Evolutionary conservation across 2,113 vertebrate species (phyloP), one percentile per base, ranked within the genome.

Genomic region (Tricholaema leucomelas): DNA sequence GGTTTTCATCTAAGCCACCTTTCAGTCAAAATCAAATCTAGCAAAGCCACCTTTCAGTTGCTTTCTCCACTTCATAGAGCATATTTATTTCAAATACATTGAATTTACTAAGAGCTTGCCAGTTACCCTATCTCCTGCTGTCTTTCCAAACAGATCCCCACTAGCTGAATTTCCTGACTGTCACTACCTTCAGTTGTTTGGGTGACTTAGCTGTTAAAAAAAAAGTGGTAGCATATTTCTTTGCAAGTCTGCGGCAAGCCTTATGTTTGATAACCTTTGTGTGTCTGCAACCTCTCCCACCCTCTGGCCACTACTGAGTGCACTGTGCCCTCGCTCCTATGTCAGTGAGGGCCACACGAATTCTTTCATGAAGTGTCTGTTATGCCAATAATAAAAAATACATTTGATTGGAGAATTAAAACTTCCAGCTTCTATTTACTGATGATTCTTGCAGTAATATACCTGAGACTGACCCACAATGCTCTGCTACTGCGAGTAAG

Each of bases 251-350:
- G 55, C 10, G 0, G 1, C 56, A 65, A 84, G 52, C 27, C 59
- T 44, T 25, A 1, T 0, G 1, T 59, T n/a, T n/a, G n/a, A 28
- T 27, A 10, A 20, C 18, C 23, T 44, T 36, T 59, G 30, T 31
- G 4, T 14, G 42, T 10, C 65, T n/a, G 36, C 52, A 33, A 17
- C 52, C n/a, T 54, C 52, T 44, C 58, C 18, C 58, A 28, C 10
- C n/a, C 38, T 23, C 30, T 15, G 13, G 40, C 20, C 18, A 14
- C 14, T 20, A 40, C 61, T 31, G 38, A 42, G 61, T 18, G 27
- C 61, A 44, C 28, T 23, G 40, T n/a, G n/a, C 40, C 30, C 40
- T 30, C 28, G n/a, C 40, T 30, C 27, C 15, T 40, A 30, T 31
- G 30, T 24, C 30, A n/a, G 6, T 16, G 40, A n/a, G 40, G 64